phyloP scores from a whole-genome alignment of 2,797 vertebrate genomes.

The Microctenopoma stevenorrisi region DNA sequence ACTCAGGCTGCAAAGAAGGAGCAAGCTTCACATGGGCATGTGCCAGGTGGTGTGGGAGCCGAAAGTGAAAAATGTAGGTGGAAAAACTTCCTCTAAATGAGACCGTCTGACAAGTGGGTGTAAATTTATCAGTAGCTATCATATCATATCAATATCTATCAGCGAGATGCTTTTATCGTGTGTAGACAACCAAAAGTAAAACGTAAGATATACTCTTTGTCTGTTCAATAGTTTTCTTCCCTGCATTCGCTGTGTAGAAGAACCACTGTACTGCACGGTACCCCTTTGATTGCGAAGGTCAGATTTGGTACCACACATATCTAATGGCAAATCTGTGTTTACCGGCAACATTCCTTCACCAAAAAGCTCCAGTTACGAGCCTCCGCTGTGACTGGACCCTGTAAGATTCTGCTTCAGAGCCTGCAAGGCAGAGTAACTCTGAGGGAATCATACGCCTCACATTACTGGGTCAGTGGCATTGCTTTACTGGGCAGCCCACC shows the following conservation, averaged over 20 bases:
- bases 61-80: slow-evolving; percentile 15
- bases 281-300: slow-evolving; percentile 58
- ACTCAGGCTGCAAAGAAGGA: slow-evolving; percentile 23
- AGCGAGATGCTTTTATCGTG: too few relatives aligned
- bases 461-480: slow-evolving; percentile 75
- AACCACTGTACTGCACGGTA: not conserved
- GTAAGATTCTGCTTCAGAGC: slow-evolving; percentile 44
- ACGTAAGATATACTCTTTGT: not conserved
- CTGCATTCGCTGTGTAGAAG: not conserved
- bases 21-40: not conserved
- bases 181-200: too few relatives aligned
- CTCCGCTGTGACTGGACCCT: slow-evolving; percentile 27
- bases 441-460: slow-evolving; percentile 61
- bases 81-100: slow-evolving; percentile 15
- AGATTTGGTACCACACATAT: slow-evolving; percentile 57
- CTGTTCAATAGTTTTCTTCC: not conserved
- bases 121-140: slow-evolving; percentile 35
- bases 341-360: slow-evolving; percentile 67
- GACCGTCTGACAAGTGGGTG: slow-evolving; percentile 34
- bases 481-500: slow-evolving; percentile 67
- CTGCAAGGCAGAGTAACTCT: slow-evolving; percentile 46
- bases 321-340: slow-evolving; percentile 65
- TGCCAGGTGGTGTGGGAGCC: slow-evolving; percentile 30
- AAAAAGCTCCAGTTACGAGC: slow-evolving; percentile 56
- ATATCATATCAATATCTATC: too few relatives aligned